Percentiles rank a stretch among this genome's conserved stretches.
Conservation (phyloP, 2,797 vertebrate species). For the Siniperca scherzeri region DNA sequence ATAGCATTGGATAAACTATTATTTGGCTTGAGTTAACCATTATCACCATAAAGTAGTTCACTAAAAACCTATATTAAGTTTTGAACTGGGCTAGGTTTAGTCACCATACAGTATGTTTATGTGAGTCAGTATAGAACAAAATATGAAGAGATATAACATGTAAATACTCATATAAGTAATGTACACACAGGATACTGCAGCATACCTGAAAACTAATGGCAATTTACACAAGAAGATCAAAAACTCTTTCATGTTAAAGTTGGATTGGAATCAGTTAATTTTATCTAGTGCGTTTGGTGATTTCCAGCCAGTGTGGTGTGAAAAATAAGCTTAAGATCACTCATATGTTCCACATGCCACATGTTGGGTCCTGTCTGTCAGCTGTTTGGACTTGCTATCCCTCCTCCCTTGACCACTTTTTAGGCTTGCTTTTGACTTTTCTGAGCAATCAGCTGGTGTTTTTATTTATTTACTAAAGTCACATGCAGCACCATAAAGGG, state of each 20-base stretch:
- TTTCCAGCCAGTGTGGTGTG: neutral
- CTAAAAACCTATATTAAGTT: neutral
- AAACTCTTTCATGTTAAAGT: slow-evolving; percentile 13
- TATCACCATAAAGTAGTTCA: neutral
- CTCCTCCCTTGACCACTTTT: neutral
- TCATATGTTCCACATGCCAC: slow-evolving; percentile 18
- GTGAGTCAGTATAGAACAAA: neutral
- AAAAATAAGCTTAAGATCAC: slow-evolving; percentile 28
- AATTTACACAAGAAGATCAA: neutral
- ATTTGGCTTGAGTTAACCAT: neutral
- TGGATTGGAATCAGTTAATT: neutral
- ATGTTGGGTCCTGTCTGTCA: slow-evolving; percentile 10
- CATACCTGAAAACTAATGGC: neutral
- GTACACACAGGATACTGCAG: neutral
- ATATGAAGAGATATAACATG: neutral
- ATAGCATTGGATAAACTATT: neutral
- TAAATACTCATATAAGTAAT: slow-evolving; percentile 4
- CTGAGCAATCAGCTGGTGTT: neutral
- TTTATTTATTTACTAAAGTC: slow-evolving; percentile 17
- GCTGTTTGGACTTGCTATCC: slow-evolving; percentile 1
- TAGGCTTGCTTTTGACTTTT: neutral
- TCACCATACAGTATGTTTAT: neutral
- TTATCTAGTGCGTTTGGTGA: neutral
- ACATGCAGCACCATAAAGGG: neutral
- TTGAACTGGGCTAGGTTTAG: neutral